Evolutionary conservation across 2,888 invertebrate genomes (phyloP), one percentile per base, ranked within the genome.

Genomic region (Myathropa florea): DNA sequence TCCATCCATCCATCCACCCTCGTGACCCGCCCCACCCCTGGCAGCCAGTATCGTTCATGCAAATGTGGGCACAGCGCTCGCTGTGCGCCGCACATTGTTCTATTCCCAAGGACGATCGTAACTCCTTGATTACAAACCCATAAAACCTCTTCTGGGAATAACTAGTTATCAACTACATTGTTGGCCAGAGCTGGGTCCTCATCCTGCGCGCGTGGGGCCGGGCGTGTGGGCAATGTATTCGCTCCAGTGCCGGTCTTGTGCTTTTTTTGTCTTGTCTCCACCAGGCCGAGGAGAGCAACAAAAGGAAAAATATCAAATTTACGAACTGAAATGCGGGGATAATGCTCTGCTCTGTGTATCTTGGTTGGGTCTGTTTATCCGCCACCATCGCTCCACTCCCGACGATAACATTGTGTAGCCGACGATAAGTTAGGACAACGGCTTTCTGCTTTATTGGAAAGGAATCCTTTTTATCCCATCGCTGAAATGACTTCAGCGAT

Each of bases 101-200:
- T 46, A 46, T 18, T 46, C 46, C 46, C 46, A 46, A 46, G 46
- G 46, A 46, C 46, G 57, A 57, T 65, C 65, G 39, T 46, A 65
- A 65, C 65, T 65, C 24, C 46, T 18, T 46, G 46, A 65, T 65
- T 65, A 65, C 46, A 65, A 65, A 46, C 39, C 46, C 65, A 46
- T 65, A 46, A 46, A 65, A 65, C n/a, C 65, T 46, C 65, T 65
- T 65, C 26, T 24, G 65, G 65, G 65, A 65, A 65, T 65, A 65
- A 65, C 65, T 65, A 65, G 46, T 65, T 39, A 46, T 65, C 46
- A 65, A 65, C 65, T 65, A 46, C 39, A 65, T 65, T 46, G 65
- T 65, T 65, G 46, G 65, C 6, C 9, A 10, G 26, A 53, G 46
- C 46, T 3, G 46, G 24, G 10, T 26, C 12, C 57, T 24, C 57